phyloP scores from a whole-genome alignment of 2,888 invertebrate species.

The Camptogramma bilineatum region DNA sequence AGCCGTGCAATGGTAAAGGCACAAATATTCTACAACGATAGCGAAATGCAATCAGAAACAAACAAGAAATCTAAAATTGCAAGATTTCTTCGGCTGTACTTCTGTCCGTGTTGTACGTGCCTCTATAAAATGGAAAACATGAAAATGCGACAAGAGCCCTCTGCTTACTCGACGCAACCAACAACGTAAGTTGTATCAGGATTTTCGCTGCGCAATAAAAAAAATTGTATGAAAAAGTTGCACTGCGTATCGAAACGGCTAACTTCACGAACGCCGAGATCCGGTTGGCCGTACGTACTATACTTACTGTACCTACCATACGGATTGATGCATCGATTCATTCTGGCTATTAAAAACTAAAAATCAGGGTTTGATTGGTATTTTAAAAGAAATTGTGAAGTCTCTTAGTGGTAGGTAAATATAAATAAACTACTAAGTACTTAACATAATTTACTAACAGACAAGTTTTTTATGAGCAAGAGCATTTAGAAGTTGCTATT shows the following conservation, averaged over 20 bases:
- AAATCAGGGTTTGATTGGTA: conserved; percentile 19
- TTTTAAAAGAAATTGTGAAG: conserved; percentile 11
- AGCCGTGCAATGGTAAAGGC: conserved; percentile 30
- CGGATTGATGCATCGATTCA: not conserved
- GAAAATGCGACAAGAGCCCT: conserved; percentile 50
- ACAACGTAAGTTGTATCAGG: too few species aligned
- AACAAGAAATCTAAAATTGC: conserved; percentile 70
- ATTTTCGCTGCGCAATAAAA: too few species aligned
- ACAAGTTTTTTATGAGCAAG: conserved; percentile 4
- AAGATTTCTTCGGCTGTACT: conserved; percentile 73
- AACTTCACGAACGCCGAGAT: too few species aligned
- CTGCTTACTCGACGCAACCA: conserved; percentile 35
- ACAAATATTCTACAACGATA: conserved; percentile 51
- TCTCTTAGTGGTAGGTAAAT: conserved; percentile 11
- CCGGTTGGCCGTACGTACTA: too few species aligned
- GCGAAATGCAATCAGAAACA: conserved; percentile 52
- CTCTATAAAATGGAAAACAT: conserved; percentile 73
- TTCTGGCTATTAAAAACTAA: not conserved
- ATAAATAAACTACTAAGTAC: not conserved
- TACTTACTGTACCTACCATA: not conserved
- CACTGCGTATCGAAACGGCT: too few species aligned
- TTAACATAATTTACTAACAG: not conserved
- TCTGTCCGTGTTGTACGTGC: conserved; percentile 79
- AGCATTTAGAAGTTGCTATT: conserved; percentile 14
- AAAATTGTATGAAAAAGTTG: too few species aligned